Conservation (phyloP, 2,888 invertebrate genomes). For the Lagria hirta region DNA sequence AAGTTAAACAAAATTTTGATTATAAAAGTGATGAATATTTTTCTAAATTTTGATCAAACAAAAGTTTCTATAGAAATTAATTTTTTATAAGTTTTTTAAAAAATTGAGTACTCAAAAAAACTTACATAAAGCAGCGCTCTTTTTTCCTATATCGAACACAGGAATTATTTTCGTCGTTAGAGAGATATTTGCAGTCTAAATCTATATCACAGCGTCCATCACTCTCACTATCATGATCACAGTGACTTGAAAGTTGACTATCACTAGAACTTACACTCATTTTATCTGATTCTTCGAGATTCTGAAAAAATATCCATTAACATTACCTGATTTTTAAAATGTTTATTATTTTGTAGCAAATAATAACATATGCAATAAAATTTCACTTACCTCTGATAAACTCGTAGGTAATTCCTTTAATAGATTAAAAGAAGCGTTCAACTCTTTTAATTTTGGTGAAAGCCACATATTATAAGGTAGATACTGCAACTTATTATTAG, state of each 20-base stretch:
- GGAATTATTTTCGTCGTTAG: conserved; percentile 44
- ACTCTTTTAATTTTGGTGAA: conserved; percentile 80
- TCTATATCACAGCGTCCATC: conserved; percentile 47
- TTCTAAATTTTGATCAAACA: too few species aligned
- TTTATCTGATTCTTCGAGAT: conserved; percentile 49
- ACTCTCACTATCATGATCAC: conserved; percentile 46
- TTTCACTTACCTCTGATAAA: conserved; percentile 55
- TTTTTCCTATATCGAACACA: conserved; percentile 50
- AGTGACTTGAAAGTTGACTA: conserved; percentile 51
- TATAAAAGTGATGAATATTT: too few species aligned
- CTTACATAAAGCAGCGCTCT: conserved; percentile 50
- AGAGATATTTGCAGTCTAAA: conserved; percentile 39
- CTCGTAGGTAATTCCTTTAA: conserved; percentile 72
- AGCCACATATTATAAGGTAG: conserved; percentile 86
- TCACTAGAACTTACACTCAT: conserved; percentile 53
- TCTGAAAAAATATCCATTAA: conserved; percentile 33
- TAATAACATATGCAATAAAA: not conserved
- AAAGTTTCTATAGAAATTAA: too few species aligned
- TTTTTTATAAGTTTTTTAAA: too few species aligned
- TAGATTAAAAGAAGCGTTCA: conserved; percentile 88
- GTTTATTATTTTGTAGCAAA: not conserved
- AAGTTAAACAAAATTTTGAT: too few species aligned
- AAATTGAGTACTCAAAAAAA: conserved; percentile 12
- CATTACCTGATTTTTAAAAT: too few species aligned
- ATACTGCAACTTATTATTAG: conserved; percentile 86